A percentile compares a stretch with the other conserved stretches of the same genome.
Evolutionary conservation across 2,888 invertebrate species (phyloP).

Genomic region (Dexiosoma caninum): DNA sequence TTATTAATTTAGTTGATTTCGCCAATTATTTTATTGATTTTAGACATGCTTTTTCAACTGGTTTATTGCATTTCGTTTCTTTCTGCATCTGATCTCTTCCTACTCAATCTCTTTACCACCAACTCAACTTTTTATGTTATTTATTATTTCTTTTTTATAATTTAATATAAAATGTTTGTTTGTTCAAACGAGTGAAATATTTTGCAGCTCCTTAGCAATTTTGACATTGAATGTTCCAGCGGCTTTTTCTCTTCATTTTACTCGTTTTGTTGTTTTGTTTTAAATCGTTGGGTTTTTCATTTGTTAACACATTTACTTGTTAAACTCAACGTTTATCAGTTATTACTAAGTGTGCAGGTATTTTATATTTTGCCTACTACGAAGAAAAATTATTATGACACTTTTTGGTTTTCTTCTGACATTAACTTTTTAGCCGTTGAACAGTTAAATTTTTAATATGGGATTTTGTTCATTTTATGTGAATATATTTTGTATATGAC

Average conservation of each 20-base stretch:
- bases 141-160: not conserved
- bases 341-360: not conserved
- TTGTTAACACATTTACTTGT: not conserved
- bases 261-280: not conserved
- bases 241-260: not conserved
- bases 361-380: not conserved
- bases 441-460: not conserved
- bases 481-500: not conserved
- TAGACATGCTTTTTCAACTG: slow-evolving; percentile 22
- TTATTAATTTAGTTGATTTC: slow-evolving; percentile 24
- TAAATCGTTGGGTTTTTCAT: not conserved
- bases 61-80: slow-evolving; percentile 7
- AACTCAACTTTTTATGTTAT: not conserved
- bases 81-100: not conserved
- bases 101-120: not conserved
- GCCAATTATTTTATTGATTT: slow-evolving; percentile 25
- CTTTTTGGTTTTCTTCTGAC: not conserved
- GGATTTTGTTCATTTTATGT: not conserved
- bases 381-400: not conserved
- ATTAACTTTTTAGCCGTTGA: not conserved
- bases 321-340: not conserved
- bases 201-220: slow-evolving; percentile 48
- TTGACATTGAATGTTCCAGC: slow-evolving; percentile 53
- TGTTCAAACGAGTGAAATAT: slow-evolving; percentile 45
- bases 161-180: not conserved